phyloP scores from a whole-genome alignment of 2,797 vertebrate species.

The Myotis daubentonii region DNA sequence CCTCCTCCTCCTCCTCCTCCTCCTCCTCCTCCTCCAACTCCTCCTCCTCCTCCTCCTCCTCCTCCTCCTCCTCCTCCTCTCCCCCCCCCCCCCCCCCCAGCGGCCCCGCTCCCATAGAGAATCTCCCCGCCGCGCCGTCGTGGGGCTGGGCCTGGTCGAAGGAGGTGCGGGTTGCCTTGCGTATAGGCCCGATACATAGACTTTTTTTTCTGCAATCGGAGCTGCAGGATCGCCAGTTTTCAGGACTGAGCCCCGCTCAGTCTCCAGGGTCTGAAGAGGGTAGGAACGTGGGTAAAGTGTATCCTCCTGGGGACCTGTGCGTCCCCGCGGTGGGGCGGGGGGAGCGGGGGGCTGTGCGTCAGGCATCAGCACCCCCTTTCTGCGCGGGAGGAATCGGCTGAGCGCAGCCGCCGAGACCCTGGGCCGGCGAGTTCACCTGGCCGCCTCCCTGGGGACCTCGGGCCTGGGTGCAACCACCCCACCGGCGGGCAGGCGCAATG shows the following conservation, averaged over 20 bases:
- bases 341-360: neutral
- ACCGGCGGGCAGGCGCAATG: neutral
- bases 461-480: neutral
- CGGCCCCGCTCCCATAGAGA: fast-evolving
- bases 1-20: fast-evolving
- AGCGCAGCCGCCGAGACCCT: fast-evolving
- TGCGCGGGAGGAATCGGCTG: fast-evolving
- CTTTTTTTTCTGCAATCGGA: neutral
- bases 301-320: neutral
- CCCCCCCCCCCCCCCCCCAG: neutral
- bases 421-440: neutral
- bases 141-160: neutral
- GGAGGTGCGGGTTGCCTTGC: neutral
- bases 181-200: neutral
- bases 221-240: neutral
- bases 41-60: fast-evolving
- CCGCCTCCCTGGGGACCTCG: neutral
- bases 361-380: neutral
- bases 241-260: neutral
- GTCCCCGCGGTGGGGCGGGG: neutral
- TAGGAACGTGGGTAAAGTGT: neutral
- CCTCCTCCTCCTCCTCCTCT: too few relatives aligned
- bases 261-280: neutral
- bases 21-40: fast-evolving
- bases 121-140: neutral